phyloP scores from a whole-genome alignment of 2,113 vertebrate genomes.

The Anguilla rostrata region DNA sequence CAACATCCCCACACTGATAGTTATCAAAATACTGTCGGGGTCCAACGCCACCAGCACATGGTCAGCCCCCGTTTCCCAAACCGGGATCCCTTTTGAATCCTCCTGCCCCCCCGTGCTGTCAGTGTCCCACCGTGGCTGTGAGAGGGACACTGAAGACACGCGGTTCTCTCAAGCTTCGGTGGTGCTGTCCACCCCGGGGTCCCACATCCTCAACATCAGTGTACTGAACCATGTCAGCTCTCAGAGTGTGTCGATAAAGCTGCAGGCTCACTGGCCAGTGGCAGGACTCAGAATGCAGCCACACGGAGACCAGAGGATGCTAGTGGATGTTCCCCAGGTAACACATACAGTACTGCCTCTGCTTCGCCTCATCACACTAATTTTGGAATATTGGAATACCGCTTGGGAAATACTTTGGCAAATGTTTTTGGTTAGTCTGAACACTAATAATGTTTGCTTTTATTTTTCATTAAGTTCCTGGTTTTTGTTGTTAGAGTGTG shows the following conservation, averaged over 20 bases:
- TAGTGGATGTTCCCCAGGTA: slow-evolving; percentile 67
- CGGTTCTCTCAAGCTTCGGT: slow-evolving; percentile 65
- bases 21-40: slow-evolving; percentile 60
- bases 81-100: slow-evolving; percentile 52
- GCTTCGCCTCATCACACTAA: not conserved
- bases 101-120: slow-evolving; percentile 60
- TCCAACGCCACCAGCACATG: slow-evolving; percentile 60
- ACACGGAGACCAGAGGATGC: slow-evolving; percentile 54
- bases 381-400: not conserved
- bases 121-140: slow-evolving; percentile 44
- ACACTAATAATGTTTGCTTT: not conserved
- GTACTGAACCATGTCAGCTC: slow-evolving; percentile 49
- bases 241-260: slow-evolving; percentile 56
- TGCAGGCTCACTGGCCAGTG: slow-evolving; percentile 60
- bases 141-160: slow-evolving; percentile 36
- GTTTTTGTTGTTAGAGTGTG: not conserved
- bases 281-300: slow-evolving; percentile 64
- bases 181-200: slow-evolving; percentile 41
- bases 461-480: not conserved
- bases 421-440: too few relatives aligned
- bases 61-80: slow-evolving; percentile 60
- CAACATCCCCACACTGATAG: slow-evolving; percentile 48
- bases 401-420: not conserved
- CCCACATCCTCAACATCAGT: slow-evolving; percentile 55
- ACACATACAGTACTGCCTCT: not conserved